phyloP scores from a whole-genome alignment of 2,797 vertebrate genomes.

The Gadopsis marmoratus region DNA sequence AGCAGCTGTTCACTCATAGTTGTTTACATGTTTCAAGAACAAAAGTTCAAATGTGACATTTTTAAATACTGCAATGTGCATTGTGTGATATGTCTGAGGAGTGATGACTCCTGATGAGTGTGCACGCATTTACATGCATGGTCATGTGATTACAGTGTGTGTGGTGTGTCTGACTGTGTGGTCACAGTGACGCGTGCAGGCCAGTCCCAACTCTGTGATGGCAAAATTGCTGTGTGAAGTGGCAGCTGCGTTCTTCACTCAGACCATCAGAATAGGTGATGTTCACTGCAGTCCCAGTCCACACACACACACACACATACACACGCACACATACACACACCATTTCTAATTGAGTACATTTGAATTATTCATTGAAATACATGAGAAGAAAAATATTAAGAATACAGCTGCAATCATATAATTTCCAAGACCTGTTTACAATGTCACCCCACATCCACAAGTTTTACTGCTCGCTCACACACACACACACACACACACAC shows the following conservation, averaged over 20 bases:
- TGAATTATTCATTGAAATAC: slow-evolving; percentile 38
- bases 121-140: background rate
- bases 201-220: slow-evolving; percentile 31
- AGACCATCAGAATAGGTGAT: slow-evolving; percentile 32
- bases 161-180: slow-evolving; percentile 10
- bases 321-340: background rate
- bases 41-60: background rate
- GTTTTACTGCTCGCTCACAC: background rate
- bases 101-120: slow-evolving; percentile 17
- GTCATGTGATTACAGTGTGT: background rate
- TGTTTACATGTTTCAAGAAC: background rate
- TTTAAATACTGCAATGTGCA: slow-evolving; percentile 2
- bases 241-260: slow-evolving; percentile 49
- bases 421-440: slow-evolving; percentile 13
- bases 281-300: slow-evolving; percentile 1
- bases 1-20: background rate
- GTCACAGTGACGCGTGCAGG: slow-evolving; percentile 27
- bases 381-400: slow-evolving; percentile 1
- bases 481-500: slow-evolving; percentile 12
- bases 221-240: slow-evolving; percentile 57
- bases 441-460: background rate
- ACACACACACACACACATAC: slow-evolving; percentile 18
- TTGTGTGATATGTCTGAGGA: slow-evolving; percentile 4
- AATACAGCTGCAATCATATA: slow-evolving; percentile 23
- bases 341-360: slow-evolving; percentile 13